Percentiles rank a stretch among this genome's conserved stretches.
These are phyloP conservation scores for Rhinophrynus dorsalis DNA, from an alignment of 2,797 vertebrate species.

Conservation along the genomic window DNA sequence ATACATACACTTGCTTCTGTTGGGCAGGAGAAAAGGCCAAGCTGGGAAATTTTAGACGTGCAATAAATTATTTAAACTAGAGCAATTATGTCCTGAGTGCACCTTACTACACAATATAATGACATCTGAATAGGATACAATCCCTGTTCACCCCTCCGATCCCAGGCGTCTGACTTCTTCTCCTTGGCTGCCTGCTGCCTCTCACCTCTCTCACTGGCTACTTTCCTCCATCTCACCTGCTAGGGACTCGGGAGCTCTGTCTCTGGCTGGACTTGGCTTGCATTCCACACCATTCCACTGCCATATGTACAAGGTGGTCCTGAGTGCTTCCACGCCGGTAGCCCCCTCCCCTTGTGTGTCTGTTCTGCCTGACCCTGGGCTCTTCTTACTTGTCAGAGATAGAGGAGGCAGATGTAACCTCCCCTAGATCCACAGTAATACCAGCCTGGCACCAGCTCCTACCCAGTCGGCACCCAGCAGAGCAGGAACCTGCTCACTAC, in stretches of 20 bases:
- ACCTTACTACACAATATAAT: no score
- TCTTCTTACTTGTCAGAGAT: background rate
- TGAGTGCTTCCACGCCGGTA: background rate
- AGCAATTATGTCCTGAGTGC: no score
- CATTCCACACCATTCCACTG: slow-evolving; percentile 4
- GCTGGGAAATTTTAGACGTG: no score
- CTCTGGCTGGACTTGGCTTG: slow-evolving; percentile 13
- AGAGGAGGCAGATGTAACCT: slow-evolving; percentile 2
- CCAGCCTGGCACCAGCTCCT: background rate
- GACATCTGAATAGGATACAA: background rate
- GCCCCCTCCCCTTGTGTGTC: slow-evolving; percentile 8
- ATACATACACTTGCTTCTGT: no score
- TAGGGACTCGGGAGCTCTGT: background rate
- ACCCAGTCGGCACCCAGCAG: background rate
- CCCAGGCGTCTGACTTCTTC: background rate
- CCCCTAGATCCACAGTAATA: background rate
- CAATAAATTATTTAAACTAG: no score
- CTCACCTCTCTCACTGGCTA: slow-evolving; percentile 12
- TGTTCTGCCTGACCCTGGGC: background rate
- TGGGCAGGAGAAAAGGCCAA: background rate
- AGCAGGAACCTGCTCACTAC: no score
- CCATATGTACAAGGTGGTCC: slow-evolving; percentile 4
- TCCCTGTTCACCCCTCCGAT: slow-evolving; percentile 39
- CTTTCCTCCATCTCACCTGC: background rate
- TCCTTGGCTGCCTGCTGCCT: background rate